Base-by-base conservation (phyloP, 2,113 vertebrate genomes). In the Phylloscopus trochilus region DNA sequence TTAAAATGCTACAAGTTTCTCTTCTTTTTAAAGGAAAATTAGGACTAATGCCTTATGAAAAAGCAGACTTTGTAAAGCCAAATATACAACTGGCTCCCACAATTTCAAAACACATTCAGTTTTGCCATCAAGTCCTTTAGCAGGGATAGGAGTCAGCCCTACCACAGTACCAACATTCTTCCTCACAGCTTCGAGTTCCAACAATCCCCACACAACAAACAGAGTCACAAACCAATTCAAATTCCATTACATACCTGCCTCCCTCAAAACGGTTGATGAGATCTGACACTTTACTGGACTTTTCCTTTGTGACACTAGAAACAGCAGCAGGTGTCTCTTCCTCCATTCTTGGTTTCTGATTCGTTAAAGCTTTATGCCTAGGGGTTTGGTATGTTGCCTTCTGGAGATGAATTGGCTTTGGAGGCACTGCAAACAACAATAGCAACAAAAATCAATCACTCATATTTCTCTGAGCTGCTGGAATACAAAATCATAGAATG, bases 211-310 rank as follows among this genome's bases (percentile, higher is more conserved):
- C 6, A 20, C 13, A 77, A 28, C 11, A 68, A 63, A 22, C 1
- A 8, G 39, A 41, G 15, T 43, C 41, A 85, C 14, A 80, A 90
- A 77, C 4, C 26, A 67, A 15, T 23, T 31, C 35, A 56, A 77
- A n/a, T 17, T 47, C 51, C 26, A 1, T 62, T 35, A 87, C 94
- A n/a, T 98, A 99, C 99, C 99, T 98, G 98, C 98, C 98, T 97
- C 98, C 99, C 97, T 99, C 99, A 97, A 99, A 99, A 91, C 95
- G 99, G 95, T 98, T 99, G 98, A 99, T 99, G 97, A 99, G 99
- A 97, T 99, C 97, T 28, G 98, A 99, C 80, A 99, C 98, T 97
- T 99, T 99, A 94, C 97, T 98, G 76, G 97, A 80, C 97, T 98
- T 99, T 31, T 99, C 98, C 92, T 98, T 98, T 69, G 97, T 19